Evolutionary conservation across 2,113 vertebrate genomes (phyloP).

Genomic region (Anguilla japonica): DNA sequence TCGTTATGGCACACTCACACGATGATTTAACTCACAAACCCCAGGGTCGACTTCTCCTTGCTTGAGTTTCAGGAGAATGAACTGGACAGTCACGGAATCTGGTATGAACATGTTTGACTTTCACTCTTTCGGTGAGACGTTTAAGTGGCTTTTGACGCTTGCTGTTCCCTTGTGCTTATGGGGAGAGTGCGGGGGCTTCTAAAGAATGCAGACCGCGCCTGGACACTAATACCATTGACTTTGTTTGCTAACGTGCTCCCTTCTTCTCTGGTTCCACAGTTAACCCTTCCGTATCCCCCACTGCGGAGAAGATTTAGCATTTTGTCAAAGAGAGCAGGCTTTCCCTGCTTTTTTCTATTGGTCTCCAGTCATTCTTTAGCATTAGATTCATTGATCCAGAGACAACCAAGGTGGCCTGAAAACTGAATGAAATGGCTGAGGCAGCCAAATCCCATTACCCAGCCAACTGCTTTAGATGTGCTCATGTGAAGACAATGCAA

Average conservation of each 20-base stretch:
- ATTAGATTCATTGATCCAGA: background rate
- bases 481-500: background rate
- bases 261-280: slow-evolving; percentile 16
- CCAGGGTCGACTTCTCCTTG: background rate
- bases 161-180: background rate
- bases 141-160: slow-evolving; percentile 7
- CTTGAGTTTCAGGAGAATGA: background rate
- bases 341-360: background rate
- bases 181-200: background rate
- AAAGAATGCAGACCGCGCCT: background rate
- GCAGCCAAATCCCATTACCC: slow-evolving; percentile 9
- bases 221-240: slow-evolving; percentile 26
- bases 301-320: slow-evolving; percentile 11
- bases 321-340: background rate
- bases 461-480: background rate
- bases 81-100: background rate
- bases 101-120: background rate
- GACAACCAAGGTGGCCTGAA: background rate
- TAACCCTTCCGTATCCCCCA: background rate
- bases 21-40: background rate
- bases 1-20: background rate
- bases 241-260: background rate
- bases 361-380: background rate
- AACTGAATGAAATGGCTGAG: slow-evolving; percentile 12
- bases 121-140: slow-evolving; percentile 8